phyloP scores from a whole-genome alignment of 2,888 invertebrate genomes.

The Limenitis camilla region DNA sequence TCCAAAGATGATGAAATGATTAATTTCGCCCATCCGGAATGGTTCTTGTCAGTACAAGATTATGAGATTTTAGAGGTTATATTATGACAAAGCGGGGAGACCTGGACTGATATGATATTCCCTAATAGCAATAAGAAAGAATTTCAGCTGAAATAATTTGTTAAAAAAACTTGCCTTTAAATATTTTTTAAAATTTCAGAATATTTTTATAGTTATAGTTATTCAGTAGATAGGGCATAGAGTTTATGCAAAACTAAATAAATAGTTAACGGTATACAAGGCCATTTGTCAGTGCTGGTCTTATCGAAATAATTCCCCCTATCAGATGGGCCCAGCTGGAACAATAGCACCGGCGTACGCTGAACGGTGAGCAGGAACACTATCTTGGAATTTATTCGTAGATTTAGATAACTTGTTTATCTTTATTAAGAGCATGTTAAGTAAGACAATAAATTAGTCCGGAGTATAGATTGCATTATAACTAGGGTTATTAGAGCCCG shows the following conservation, averaged over 20 bases:
- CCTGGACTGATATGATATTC: too few species aligned
- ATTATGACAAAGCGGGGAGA: too few species aligned
- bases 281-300: constrained; percentile 20
- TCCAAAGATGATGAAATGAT: too few species aligned
- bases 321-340: constrained; percentile 20
- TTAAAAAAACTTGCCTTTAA: too few species aligned
- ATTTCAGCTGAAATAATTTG: too few species aligned
- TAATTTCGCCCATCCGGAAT: too few species aligned
- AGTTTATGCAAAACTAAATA: constrained; percentile 25
- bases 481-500: constrained; percentile 49
- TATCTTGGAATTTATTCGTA: constrained; percentile 28
- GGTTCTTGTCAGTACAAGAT: too few species aligned
- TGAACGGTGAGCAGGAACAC: constrained; percentile 19
- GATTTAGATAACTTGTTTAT: constrained; percentile 34
- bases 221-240: neutral
- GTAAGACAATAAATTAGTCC: constrained; percentile 35
- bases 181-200: too few species aligned
- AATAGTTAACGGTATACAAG: constrained; percentile 16
- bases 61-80: too few species aligned
- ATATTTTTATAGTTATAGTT: too few species aligned
- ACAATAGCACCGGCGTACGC: constrained; percentile 20
- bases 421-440: constrained; percentile 34
- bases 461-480: constrained; percentile 30
- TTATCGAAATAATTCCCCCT: constrained; percentile 19
- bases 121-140: too few species aligned